These are phyloP conservation scores for Saguinus imperator DNA, from an alignment of 2,113 vertebrate species.

Conservation along the genomic window DNA sequence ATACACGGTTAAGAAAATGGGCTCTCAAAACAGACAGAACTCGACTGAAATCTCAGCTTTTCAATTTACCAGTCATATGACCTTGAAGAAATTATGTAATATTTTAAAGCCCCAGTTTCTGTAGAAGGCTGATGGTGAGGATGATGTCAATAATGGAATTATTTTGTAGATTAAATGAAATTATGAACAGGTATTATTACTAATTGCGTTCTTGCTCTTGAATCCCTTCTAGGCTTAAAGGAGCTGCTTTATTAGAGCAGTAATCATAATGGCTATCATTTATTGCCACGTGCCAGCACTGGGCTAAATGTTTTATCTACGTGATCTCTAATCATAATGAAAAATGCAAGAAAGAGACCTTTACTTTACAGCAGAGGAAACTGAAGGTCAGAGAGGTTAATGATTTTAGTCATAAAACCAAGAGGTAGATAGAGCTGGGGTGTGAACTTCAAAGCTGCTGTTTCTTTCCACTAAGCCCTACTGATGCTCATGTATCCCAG, in stretches of 20 bases:
- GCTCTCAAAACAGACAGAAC: neutral
- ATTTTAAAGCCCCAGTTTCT: neutral
- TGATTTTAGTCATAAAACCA: neutral
- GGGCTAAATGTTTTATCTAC: neutral
- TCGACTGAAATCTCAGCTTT: neutral
- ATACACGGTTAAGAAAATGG: neutral
- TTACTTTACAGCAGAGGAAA: neutral
- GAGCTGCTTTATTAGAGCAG: neutral
- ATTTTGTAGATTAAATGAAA: neutral
- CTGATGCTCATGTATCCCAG: neutral
- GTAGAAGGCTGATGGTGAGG: neutral
- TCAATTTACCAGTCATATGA: neutral
- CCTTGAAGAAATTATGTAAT: neutral
- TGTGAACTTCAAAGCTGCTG: neutral
- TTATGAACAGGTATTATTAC: conserved; percentile 2
- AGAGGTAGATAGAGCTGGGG: neutral
- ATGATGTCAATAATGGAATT: neutral
- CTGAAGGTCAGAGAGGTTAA: neutral
- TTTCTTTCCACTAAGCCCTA: neutral
- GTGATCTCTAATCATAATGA: neutral
- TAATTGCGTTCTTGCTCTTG: neutral
- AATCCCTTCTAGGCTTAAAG: neutral
- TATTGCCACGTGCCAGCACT: neutral
- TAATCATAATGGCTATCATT: neutral
- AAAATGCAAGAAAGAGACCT: neutral